Evolutionary conservation across 2,797 vertebrate genomes (phyloP).

Genomic region (Pangasius sanitwongsei): DNA sequence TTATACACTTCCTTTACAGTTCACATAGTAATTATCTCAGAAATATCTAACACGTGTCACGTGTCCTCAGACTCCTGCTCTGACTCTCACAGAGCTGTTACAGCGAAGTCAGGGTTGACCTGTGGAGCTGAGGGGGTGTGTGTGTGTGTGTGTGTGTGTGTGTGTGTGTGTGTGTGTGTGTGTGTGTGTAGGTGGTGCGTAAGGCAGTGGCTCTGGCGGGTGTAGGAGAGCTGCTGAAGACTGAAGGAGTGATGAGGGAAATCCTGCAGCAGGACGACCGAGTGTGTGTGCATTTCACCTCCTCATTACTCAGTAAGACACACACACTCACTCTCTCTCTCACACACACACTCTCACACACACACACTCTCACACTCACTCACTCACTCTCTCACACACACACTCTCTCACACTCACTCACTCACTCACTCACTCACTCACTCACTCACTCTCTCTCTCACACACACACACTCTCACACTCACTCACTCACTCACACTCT

Average conservation of each 20-base stretch:
- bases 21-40: neutral
- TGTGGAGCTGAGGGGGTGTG: neutral
- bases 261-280: slow-evolving; percentile 80
- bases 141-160: slow-evolving; percentile 13
- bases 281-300: slow-evolving; percentile 76
- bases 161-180: slow-evolving; percentile 1
- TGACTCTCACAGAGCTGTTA: neutral
- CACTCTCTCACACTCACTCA: no score
- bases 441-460: slow-evolving; percentile 22
- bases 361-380: neutral
- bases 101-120: neutral
- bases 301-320: slow-evolving; percentile 82
- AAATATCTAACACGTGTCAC: neutral
- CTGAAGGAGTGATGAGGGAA: slow-evolving; percentile 71
- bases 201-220: slow-evolving; percentile 71
- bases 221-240: slow-evolving; percentile 70
- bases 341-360: neutral
- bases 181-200: slow-evolving; percentile 65
- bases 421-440: neutral
- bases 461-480: neutral
- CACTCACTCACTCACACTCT: neutral
- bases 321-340: no score
- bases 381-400: neutral
- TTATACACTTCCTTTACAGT: neutral
- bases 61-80: neutral